These are phyloP conservation scores for Dioctria rufipes DNA, from an alignment of 2,888 invertebrate species.

Conservation along the genomic window DNA sequence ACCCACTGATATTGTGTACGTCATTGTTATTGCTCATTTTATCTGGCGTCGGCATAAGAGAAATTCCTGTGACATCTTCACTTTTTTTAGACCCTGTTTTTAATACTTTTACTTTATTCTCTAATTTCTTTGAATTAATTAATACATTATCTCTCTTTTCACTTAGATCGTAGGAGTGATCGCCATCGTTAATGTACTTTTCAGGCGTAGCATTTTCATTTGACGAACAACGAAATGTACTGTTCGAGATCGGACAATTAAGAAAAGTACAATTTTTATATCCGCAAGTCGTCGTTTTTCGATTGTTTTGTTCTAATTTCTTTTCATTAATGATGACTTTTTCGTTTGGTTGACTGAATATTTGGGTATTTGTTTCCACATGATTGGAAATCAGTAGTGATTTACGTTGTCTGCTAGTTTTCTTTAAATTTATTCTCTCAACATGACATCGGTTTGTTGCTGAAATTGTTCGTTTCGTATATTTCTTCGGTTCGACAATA, in stretches of 20 bases:
- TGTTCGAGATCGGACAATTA: conserved; percentile 65
- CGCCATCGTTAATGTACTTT: not conserved
- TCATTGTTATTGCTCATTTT: conserved; percentile 67
- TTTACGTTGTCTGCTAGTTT: conserved; percentile 61
- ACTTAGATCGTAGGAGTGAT: not conserved
- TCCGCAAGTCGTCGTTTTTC: conserved; percentile 63
- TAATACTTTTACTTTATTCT: conserved; percentile 29
- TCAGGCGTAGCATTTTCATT: conserved; percentile 38
- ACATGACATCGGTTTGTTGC: conserved; percentile 67
- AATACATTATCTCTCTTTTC: conserved; percentile 38
- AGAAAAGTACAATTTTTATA: conserved; percentile 65
- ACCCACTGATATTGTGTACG: conserved; percentile 68
- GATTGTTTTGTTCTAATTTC: conserved; percentile 50
- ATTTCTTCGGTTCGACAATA: conserved; percentile 24
- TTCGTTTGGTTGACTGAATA: conserved; percentile 52
- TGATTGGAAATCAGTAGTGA: conserved; percentile 67
- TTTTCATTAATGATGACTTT: conserved; percentile 24
- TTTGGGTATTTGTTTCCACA: conserved; percentile 58
- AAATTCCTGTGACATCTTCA: conserved; percentile 48
- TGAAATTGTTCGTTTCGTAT: conserved; percentile 55
- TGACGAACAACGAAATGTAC: conserved; percentile 35
- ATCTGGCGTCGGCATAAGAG: conserved; percentile 60
- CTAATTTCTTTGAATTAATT: conserved; percentile 35
- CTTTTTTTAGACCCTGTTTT: conserved; percentile 15
- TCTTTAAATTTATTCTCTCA: conserved; percentile 58